A percentile compares a stretch with the other conserved stretches of the same genome.
Evolutionary conservation across 35 echinoderm and acorn worm genomes (phyloP).

Genomic region (Heliocidaris erythrogramma): DNA sequence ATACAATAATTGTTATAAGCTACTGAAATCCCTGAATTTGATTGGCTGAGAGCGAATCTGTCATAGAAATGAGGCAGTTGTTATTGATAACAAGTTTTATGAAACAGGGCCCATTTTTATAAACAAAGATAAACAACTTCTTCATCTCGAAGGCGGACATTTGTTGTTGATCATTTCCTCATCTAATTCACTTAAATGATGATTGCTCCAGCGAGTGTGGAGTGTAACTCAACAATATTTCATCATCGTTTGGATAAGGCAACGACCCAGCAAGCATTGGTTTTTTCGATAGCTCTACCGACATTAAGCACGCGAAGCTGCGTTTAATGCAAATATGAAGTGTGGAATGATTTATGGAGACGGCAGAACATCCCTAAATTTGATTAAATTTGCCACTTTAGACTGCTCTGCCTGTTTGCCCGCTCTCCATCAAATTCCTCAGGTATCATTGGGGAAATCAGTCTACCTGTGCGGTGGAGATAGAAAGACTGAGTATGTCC

Average conservation of each 20-base stretch:
- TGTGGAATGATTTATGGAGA: background rate
- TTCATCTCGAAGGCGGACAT: background rate
- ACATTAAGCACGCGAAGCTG: background rate
- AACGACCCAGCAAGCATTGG: background rate
- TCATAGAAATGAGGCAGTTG: too few species aligned
- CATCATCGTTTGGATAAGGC: background rate
- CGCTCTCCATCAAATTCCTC: background rate
- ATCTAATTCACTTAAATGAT: background rate
- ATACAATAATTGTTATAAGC: too few species aligned
- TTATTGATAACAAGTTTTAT: too few species aligned
- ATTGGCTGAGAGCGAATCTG: too few species aligned
- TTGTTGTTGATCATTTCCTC: background rate
- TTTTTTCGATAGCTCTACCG: background rate
- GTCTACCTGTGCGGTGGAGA: background rate
- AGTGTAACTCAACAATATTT: background rate
- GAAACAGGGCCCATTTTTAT: too few species aligned
- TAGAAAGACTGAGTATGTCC: background rate
- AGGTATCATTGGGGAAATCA: background rate
- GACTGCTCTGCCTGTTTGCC: background rate
- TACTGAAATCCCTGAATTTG: too few species aligned
- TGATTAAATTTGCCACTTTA: background rate
- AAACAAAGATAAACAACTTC: background rate
- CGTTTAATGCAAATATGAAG: conserved; percentile 18
- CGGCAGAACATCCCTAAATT: background rate
- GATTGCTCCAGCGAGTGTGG: background rate